These are phyloP conservation scores for Tenthredo distinguenda DNA, from an alignment of 2,888 invertebrate species.

Conservation along the genomic window DNA sequence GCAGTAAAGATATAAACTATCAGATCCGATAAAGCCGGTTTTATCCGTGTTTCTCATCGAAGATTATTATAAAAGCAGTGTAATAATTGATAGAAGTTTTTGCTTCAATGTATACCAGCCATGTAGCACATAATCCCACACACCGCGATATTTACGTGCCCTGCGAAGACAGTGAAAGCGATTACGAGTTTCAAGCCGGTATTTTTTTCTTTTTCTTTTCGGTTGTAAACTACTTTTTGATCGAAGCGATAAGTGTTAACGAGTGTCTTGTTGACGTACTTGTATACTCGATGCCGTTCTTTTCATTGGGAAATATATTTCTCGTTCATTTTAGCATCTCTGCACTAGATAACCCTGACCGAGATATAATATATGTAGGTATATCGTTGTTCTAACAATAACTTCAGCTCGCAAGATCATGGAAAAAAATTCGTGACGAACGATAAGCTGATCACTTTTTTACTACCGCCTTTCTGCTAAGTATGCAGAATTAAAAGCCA, in stretches of 20 bases:
- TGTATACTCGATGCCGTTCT: background rate
- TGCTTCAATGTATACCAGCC: background rate
- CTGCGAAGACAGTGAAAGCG: background rate
- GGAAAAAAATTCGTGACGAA: background rate
- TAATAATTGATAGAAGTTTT: background rate
- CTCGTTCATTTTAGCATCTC: background rate
- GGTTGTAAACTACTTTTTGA: background rate
- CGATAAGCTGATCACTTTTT: background rate
- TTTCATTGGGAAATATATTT: background rate
- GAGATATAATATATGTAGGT: background rate
- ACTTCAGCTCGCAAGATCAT: background rate
- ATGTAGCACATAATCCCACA: background rate
- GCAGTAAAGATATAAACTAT: background rate
- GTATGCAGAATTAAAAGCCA: background rate
- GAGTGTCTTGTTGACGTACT: background rate
- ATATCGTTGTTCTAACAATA: background rate
- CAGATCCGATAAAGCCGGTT: background rate
- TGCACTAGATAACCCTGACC: background rate
- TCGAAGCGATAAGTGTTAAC: background rate
- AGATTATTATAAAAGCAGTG: background rate
- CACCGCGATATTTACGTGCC: background rate
- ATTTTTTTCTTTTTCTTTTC: background rate
- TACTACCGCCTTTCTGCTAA: background rate
- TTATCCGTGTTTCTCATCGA: background rate
- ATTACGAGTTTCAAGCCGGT: background rate